phyloP scores from a whole-genome alignment of 2,888 invertebrate genomes.

The Metalampra italica region DNA sequence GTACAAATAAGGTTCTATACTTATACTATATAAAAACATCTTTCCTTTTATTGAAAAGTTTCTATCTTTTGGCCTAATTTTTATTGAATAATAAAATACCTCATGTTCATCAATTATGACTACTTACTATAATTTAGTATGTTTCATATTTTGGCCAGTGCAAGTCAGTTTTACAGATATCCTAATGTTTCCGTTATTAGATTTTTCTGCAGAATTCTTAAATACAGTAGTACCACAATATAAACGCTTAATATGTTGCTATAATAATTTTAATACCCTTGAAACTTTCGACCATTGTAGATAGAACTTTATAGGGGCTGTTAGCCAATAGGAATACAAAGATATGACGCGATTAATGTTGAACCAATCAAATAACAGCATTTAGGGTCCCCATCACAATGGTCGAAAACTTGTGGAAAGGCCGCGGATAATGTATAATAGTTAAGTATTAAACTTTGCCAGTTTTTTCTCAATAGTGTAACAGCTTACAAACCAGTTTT shows the following conservation, averaged over 20 bases:
- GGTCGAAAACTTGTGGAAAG: conserved; percentile 30
- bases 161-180: conserved; percentile 44
- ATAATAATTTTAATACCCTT: conserved; percentile 36
- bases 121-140: conserved; percentile 15
- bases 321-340: neutral
- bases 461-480: conserved; percentile 66
- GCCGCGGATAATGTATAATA: conserved; percentile 51
- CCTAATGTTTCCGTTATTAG: conserved; percentile 48
- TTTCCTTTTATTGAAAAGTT: conserved; percentile 23
- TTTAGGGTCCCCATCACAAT: conserved; percentile 17
- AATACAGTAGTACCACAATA: conserved; percentile 60
- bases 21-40: conserved; percentile 26
- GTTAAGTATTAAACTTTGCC: conserved; percentile 53
- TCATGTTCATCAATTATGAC: conserved; percentile 3
- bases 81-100: conserved; percentile 1
- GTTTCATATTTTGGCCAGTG: conserved; percentile 56
- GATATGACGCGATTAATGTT: neutral
- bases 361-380: conserved; percentile 14
- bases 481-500: conserved; percentile 61
- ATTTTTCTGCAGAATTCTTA: conserved; percentile 48
- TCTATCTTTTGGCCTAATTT: conserved; percentile 40
- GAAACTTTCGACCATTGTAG: conserved; percentile 30
- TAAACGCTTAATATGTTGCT: conserved; percentile 64
- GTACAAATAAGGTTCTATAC: conserved; percentile 56
- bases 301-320: conserved; percentile 4